These are phyloP conservation scores for Cossypha polioptera DNA, from an alignment of 2,797 vertebrate species.

Conservation along the genomic window DNA sequence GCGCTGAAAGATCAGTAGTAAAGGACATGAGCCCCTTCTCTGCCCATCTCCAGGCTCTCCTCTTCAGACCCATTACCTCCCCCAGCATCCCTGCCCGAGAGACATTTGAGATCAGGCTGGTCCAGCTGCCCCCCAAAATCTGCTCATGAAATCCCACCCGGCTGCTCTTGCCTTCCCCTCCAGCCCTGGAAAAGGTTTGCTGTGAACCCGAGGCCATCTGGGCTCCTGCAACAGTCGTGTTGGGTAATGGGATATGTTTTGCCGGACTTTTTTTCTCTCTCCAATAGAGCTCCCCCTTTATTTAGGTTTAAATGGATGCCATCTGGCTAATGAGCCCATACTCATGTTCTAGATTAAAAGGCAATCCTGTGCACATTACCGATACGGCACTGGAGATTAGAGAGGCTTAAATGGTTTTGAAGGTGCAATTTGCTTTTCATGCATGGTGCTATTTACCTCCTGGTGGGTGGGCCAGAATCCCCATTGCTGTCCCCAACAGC, in stretches of 20 bases:
- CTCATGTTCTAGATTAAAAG: slow-evolving; percentile 58
- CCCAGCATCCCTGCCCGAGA: neutral
- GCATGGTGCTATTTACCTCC: neutral
- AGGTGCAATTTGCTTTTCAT: slow-evolving; percentile 50
- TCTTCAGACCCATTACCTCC: neutral
- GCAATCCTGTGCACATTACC: neutral
- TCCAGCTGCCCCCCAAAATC: neutral
- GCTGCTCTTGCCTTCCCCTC: neutral
- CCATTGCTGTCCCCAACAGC: neutral
- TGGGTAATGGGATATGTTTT: slow-evolving; percentile 14
- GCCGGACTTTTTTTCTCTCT: neutral
- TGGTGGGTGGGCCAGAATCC: neutral
- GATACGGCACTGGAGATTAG: neutral
- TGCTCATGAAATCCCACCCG: neutral
- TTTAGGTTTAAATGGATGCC: slow-evolving; percentile 56
- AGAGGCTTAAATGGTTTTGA: slow-evolving; percentile 7
- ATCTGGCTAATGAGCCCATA: slow-evolving; percentile 54
- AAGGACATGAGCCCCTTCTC: accelerated
- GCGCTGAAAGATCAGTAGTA: neutral
- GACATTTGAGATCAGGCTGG: neutral
- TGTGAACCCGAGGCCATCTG: neutral
- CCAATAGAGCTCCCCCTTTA: neutral
- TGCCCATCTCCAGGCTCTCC: neutral
- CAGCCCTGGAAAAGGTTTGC: neutral
- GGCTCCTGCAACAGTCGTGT: neutral